These are phyloP conservation scores for Silurus asotus DNA, from an alignment of 2,113 vertebrate species.

Conservation along the genomic window DNA sequence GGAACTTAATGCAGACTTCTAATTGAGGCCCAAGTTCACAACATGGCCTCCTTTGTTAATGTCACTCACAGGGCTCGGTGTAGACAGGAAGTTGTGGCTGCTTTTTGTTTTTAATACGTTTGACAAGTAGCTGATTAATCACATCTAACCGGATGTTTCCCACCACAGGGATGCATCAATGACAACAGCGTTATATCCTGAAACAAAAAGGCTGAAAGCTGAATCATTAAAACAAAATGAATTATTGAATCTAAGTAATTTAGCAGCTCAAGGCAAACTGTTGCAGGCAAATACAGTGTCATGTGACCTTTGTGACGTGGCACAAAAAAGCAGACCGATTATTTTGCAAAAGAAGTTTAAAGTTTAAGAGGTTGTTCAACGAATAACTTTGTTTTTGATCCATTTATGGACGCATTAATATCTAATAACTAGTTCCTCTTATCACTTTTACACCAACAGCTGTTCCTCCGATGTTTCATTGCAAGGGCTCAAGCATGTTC, in stretches of 20 bases:
- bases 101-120: slow-evolving; percentile 18
- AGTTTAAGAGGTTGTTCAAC: too few relatives aligned
- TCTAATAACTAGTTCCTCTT: not conserved
- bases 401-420: not conserved
- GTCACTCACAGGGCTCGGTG: slow-evolving; percentile 35
- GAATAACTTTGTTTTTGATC: not conserved
- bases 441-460: not conserved
- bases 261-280: too few relatives aligned
- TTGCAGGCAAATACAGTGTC: not conserved
- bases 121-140: slow-evolving; percentile 36
- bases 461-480: not conserved
- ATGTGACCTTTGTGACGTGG: not conserved
- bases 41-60: slow-evolving; percentile 50
- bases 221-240: not conserved
- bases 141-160: slow-evolving; percentile 25
- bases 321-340: not conserved
- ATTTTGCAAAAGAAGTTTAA: not conserved
- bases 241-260: not conserved
- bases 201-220: not conserved
- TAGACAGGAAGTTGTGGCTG: slow-evolving; percentile 4
- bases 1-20: slow-evolving; percentile 52
- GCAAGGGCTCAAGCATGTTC: not conserved
- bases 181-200: not conserved
- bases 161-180: not conserved
- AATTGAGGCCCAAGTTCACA: slow-evolving; percentile 59